Percentiles rank a stretch among this genome's conserved stretches.
These are phyloP conservation scores for Lycocorax pyrrhopterus DNA, from an alignment of 2,113 vertebrate genomes.

Conservation along the genomic window DNA sequence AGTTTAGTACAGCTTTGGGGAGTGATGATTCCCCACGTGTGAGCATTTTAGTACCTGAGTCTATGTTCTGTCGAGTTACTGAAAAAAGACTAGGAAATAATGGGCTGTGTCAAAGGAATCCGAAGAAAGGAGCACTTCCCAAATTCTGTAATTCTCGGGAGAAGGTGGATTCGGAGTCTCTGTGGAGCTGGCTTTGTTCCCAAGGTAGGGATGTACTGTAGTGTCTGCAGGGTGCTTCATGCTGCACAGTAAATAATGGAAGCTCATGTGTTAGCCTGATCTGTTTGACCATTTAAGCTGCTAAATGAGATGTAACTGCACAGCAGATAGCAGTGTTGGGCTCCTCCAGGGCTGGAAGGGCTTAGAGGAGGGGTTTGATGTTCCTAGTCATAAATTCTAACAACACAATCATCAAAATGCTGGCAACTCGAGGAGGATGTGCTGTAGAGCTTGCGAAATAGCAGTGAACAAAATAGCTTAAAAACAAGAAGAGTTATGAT, in stretches of 20 bases:
- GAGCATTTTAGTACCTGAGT: not conserved
- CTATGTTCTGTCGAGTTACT: not conserved
- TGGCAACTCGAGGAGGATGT: not conserved
- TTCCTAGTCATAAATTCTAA: not conserved
- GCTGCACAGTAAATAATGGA: not conserved
- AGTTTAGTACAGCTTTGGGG: not conserved
- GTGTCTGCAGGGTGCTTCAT: not conserved
- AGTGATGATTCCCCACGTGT: fast-evolving
- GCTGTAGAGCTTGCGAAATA: not conserved
- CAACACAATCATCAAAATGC: not conserved
- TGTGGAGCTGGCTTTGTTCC: not conserved
- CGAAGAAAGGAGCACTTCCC: not conserved
- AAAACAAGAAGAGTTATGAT: not conserved
- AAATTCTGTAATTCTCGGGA: not conserved
- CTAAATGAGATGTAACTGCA: not conserved
- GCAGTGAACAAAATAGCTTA: not conserved
- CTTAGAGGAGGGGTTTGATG: not conserved
- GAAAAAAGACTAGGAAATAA: not conserved
- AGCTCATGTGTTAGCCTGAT: not conserved
- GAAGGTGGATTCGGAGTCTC: not conserved
- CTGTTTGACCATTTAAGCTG: not conserved
- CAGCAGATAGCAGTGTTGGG: not conserved
- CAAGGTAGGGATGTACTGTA: not conserved
- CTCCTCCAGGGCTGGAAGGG: not conserved
- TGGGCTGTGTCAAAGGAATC: not conserved